phyloP scores from a whole-genome alignment of 2,797 vertebrate species.

The Bovichtus variegatus region DNA sequence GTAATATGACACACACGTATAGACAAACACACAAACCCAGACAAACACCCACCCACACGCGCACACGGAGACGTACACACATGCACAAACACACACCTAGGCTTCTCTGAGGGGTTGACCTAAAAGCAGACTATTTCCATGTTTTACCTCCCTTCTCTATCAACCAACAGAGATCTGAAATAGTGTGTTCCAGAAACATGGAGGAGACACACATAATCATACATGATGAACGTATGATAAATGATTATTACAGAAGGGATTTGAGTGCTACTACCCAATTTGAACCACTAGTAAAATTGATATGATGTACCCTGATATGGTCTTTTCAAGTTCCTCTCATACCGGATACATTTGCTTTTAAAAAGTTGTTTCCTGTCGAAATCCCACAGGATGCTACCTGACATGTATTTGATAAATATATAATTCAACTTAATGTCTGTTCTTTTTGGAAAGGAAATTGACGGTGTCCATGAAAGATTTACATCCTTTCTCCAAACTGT shows the following conservation, averaged over 20 bases:
- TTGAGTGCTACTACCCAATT: not conserved
- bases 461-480: constrained; percentile 51
- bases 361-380: constrained; percentile 26
- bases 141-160: constrained; percentile 47
- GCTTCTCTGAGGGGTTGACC: constrained; percentile 71
- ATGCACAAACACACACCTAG: constrained; percentile 58
- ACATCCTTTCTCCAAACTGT: constrained; percentile 22
- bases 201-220: constrained; percentile 9
- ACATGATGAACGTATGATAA: constrained; percentile 23
- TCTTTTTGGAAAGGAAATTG: constrained; percentile 19
- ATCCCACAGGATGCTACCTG: constrained; percentile 8
- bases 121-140: constrained; percentile 72
- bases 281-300: constrained; percentile 14
- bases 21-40: constrained; percentile 45
- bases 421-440: constrained; percentile 18
- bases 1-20: constrained; percentile 67
- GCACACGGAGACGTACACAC: constrained; percentile 6
- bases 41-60: constrained; percentile 45
- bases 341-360: not conserved
- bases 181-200: constrained; percentile 35
- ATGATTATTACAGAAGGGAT: not conserved
- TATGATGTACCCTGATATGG: not conserved
- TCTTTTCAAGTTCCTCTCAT: constrained; percentile 11
- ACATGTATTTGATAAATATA: constrained; percentile 31
- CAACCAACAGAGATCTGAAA: constrained; percentile 45